Conservation (phyloP, 2,113 vertebrate species). For the Catharus bicknelli region DNA sequence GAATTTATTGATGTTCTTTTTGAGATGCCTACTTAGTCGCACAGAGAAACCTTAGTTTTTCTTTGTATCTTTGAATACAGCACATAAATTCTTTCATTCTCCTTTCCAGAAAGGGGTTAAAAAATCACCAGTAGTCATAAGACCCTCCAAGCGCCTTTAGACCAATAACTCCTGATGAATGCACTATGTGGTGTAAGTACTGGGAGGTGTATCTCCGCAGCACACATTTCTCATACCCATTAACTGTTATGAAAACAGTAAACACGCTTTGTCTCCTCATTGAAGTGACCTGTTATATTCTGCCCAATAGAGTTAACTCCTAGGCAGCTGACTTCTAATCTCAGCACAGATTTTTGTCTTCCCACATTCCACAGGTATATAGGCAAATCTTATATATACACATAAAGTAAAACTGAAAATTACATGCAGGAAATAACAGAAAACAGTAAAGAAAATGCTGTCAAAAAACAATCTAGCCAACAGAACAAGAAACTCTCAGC, state of each 20-base stretch:
- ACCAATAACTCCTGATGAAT: neutral
- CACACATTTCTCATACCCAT: neutral
- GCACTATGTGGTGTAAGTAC: neutral
- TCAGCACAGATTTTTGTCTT: neutral
- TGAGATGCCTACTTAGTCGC: neutral
- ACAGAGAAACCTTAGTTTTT: neutral
- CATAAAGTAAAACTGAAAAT: neutral
- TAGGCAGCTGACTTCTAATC: neutral
- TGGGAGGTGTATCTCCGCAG: neutral
- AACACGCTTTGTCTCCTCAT: neutral
- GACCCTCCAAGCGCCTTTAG: neutral
- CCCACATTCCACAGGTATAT: neutral
- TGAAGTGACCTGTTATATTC: neutral
- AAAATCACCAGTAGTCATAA: neutral
- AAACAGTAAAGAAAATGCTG: neutral
- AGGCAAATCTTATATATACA: neutral
- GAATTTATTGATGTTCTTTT: neutral
- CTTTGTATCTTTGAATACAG: neutral
- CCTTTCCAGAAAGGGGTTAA: neutral
- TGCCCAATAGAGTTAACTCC: neutral
- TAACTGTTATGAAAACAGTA: neutral
- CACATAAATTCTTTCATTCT: neutral
- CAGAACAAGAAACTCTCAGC: neutral
- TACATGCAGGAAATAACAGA: neutral
- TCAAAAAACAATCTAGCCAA: neutral